These are phyloP conservation scores for Pherbina coryleti DNA, from an alignment of 2,888 invertebrate genomes.

Conservation along the genomic window DNA sequence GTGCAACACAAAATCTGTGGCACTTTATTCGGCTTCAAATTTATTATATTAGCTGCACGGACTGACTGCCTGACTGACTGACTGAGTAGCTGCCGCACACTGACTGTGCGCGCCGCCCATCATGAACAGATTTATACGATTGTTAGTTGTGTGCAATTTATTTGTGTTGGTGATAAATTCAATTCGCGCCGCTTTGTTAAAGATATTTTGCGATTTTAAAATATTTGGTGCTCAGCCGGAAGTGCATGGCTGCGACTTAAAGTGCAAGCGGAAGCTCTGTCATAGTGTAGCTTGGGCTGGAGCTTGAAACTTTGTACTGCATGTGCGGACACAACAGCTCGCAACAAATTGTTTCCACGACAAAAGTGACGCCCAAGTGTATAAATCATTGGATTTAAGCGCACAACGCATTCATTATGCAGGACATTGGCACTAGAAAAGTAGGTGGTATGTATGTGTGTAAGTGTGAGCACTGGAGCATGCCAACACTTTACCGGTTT, in stretches of 20 bases:
- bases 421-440: neutral
- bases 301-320: neutral
- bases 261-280: neutral
- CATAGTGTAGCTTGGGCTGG: neutral
- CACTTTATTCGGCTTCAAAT: conserved; percentile 5
- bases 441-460: neutral
- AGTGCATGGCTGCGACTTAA: neutral
- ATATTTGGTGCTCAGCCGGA: conserved; percentile 10
- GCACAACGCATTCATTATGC: conserved; percentile 24
- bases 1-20: conserved; percentile 11
- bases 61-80: conserved; percentile 8
- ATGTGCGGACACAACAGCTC: neutral
- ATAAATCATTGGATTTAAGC: conserved; percentile 30
- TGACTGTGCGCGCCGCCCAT: neutral
- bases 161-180: conserved; percentile 32
- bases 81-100: neutral
- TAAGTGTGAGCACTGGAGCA: neutral
- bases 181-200: conserved; percentile 21
- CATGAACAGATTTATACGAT: neutral
- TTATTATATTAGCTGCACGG: neutral
- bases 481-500: neutral
- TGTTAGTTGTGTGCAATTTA: conserved; percentile 1
- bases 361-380: conserved; percentile 21
- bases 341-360: conserved; percentile 33
- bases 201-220: conserved; percentile 2